Evolutionary conservation across 1,140 invertebrate genomes (phyloP), one percentile per base, ranked within the genome.

Genomic region (Pinna nobilis): DNA sequence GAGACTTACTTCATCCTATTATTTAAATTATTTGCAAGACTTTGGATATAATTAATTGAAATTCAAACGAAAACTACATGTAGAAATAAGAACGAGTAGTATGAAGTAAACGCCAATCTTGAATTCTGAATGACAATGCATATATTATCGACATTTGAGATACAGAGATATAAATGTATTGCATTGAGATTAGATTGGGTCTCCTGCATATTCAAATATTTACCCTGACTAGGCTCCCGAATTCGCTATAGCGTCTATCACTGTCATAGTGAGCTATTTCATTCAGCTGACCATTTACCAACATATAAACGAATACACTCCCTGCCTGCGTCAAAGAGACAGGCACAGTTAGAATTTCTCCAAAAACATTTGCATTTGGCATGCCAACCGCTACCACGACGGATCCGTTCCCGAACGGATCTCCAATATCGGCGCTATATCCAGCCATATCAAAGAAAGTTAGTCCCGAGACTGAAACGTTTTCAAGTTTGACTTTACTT

Each of bases 231-330:
- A 70, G 60, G 20, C 60, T 59, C 15, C 84, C 84, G 75, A 85
- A 86, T 30, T 78, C 37, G n/a, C 74, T 77, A 76, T 74, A 82
- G 23, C 75, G 70, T 51, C 83, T 78, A 53, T 86, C 80, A 20
- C 84, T 81, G n/a, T 74, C 60, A 50, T 84, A 81, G 28, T 51
- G 64, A 9, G 82, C 74, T 9, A 82, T 44, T 47, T 69, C 57
- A 32, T 30, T 33, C 7, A 66, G 49, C 15, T 49, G 55, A 20
- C 49, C 23, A 25, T 50, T 49, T 51, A 39, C 23, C 30, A 74
- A 37, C 33, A 69, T 69, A 13, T 63, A 55, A 1, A 74, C 20
- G 23, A 70, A 39, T 3, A 75, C 73, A 35, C 18, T 50, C 18
- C 73, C 73, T 25, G 66, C 73, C 59, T 68, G 73, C n/a, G 67